Percentiles rank a stretch among this genome's conserved stretches.
Conservation (phyloP, 2,888 invertebrate species). For the Philopedon plagiatum region DNA sequence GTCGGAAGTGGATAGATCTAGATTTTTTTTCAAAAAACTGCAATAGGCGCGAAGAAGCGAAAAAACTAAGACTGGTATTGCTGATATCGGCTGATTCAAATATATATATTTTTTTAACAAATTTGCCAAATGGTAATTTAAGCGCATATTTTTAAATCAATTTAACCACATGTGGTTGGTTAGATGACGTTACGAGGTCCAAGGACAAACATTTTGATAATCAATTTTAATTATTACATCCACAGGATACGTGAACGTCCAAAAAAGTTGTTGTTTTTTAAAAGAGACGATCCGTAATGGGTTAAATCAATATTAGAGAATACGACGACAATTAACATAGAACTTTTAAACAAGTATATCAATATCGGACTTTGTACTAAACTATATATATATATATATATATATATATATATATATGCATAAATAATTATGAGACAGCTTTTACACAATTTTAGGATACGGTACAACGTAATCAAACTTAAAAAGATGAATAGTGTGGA, state of each 20-base stretch:
- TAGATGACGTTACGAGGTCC: background rate
- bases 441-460: too few species aligned
- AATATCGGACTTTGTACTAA: background rate
- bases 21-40: too few species aligned
- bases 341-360: background rate
- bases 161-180: background rate
- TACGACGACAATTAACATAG: background rate
- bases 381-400: too few species aligned
- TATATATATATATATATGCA: too few species aligned
- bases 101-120: background rate
- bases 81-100: too few species aligned
- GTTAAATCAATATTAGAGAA: background rate
- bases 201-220: conserved; percentile 1
- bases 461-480: too few species aligned
- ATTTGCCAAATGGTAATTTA: background rate
- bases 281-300: background rate
- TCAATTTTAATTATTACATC: conserved; percentile 4
- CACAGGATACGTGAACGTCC: background rate
- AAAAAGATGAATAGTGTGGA: too few species aligned
- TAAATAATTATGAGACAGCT: too few species aligned
- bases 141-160: background rate
- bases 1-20: too few species aligned
- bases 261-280: background rate
- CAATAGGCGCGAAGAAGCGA: too few species aligned
- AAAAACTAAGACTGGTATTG: too few species aligned